Evolutionary conservation across 2,113 vertebrate genomes (phyloP).

Genomic region (Eublepharis macularius): DNA sequence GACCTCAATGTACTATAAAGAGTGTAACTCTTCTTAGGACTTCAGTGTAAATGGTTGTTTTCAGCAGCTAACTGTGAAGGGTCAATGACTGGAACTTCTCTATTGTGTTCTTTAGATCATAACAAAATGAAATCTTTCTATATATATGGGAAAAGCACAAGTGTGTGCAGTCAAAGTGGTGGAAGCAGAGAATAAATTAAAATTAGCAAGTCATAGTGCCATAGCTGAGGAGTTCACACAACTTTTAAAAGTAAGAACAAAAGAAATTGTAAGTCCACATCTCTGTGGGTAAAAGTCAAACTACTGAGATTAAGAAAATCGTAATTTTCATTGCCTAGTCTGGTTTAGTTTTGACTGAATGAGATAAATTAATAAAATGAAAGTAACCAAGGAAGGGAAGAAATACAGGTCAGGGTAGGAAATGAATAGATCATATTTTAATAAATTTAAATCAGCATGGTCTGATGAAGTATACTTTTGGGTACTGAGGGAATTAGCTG

Average conservation of each 20-base stretch:
- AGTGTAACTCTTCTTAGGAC: too few relatives aligned
- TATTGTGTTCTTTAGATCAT: background rate
- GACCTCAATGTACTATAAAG: too few relatives aligned
- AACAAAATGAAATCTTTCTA: background rate
- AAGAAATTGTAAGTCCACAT: background rate
- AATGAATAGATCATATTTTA: conserved; percentile 31
- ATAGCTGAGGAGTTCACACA: background rate
- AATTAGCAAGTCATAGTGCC: background rate
- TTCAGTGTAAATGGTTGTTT: background rate
- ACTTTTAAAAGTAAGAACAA: background rate
- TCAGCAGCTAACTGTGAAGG: background rate
- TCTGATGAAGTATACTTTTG: conserved; percentile 30
- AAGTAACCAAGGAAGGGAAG: conserved; percentile 10
- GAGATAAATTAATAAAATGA: conserved; percentile 9
- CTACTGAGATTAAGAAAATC: background rate
- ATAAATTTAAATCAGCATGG: conserved; percentile 37
- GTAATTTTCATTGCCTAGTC: background rate
- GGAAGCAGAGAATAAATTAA: background rate
- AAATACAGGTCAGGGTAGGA: conserved; percentile 14
- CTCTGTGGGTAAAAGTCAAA: background rate
- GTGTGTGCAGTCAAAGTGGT: background rate
- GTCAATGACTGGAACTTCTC: background rate
- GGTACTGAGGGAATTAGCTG: conserved; percentile 13
- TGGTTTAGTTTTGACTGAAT: conserved; percentile 6
- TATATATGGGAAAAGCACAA: background rate